These are phyloP conservation scores for Plebejus melissa DNA, from an alignment of 2,888 invertebrate genomes.

Conservation along the genomic window DNA sequence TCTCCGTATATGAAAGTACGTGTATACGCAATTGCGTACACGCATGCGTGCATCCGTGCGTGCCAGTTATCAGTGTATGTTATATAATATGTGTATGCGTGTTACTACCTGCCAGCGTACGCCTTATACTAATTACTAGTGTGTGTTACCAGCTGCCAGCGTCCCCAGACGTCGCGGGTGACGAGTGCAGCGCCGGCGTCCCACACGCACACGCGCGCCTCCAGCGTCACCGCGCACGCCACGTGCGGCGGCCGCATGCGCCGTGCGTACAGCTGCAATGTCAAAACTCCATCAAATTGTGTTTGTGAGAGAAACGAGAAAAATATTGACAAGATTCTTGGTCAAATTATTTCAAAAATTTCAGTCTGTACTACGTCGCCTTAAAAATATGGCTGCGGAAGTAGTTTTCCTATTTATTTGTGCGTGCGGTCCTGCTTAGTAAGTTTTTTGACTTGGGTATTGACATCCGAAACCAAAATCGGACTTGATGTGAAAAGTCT, in stretches of 20 bases:
- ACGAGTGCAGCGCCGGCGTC: slow-evolving; percentile 53
- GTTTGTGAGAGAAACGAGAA: too few relatives aligned
- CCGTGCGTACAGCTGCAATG: slow-evolving; percentile 49
- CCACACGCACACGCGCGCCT: slow-evolving; percentile 55
- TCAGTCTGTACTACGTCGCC: too few relatives aligned
- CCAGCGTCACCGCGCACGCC: slow-evolving; percentile 51
- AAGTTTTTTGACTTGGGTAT: too few relatives aligned
- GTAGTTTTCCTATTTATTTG: too few relatives aligned
- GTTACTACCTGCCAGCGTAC: background rate
- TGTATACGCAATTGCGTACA: background rate
- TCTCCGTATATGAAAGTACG: background rate
- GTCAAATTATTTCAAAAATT: too few relatives aligned
- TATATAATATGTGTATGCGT: too few relatives aligned
- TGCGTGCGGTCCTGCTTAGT: too few relatives aligned
- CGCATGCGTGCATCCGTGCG: background rate
- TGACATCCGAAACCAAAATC: too few relatives aligned
- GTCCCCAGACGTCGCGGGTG: slow-evolving; percentile 58
- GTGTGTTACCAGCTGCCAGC: slow-evolving; percentile 56
- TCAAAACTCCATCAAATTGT: background rate
- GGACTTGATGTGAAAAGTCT: too few relatives aligned
- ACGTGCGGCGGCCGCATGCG: slow-evolving; percentile 57
- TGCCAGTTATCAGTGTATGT: too few relatives aligned
- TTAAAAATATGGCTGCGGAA: too few relatives aligned
- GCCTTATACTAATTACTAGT: background rate
- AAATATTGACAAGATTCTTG: too few relatives aligned